Evolutionary conservation across 2,888 invertebrate genomes (phyloP), one percentile per base, ranked within the genome.

Genomic region (Troilus luridus): DNA sequence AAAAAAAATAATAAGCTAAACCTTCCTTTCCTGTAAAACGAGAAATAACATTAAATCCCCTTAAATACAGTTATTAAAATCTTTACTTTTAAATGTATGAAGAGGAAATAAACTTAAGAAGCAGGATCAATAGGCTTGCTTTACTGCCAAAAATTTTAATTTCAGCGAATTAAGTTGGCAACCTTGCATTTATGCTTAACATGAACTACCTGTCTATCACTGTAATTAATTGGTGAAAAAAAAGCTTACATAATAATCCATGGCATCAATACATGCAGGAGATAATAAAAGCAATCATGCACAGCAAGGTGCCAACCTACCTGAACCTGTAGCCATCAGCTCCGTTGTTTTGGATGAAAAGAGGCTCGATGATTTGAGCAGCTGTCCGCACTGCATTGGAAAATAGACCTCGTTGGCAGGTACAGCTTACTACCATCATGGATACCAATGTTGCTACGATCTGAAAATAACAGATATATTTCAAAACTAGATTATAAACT

Each of bases 301-400:
- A 1, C 7, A 17, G 11, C 59, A 14, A 0, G 0, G 12, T 90
- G 27, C 19, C 24, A 72, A 90, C 91, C 67, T 89, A 92, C 91
- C 67, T 85, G 72, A 92, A 91, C 60, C 88, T 85, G 62, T 92
- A 92, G 56, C 91, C 91, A 17, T 92, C 90, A 27, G 81, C 89
- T 59, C 91, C 91, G 54, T 88, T 64, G 77, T 92, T 92, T 67
- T 92, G 72, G 77, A 91, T 92, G 21, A 89, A 27, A 54, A 89
- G 54, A 11, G 89, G 67, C 21, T 67, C 89, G 5, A 89, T n/a
- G 24, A 89, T 19, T 41, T 64, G 27, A 54, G 64, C 89, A 54
- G 67, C 89, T 0, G 67, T 9, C 11, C 67, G 10, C 11, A 67
- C 62, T 41, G 72, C 72, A 19, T 77, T 77, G 27, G 72, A 77